Evolutionary conservation across 2,113 vertebrate species (phyloP), one percentile per base, ranked within the genome.

Genomic region (Beaufortia kweichowensis): DNA sequence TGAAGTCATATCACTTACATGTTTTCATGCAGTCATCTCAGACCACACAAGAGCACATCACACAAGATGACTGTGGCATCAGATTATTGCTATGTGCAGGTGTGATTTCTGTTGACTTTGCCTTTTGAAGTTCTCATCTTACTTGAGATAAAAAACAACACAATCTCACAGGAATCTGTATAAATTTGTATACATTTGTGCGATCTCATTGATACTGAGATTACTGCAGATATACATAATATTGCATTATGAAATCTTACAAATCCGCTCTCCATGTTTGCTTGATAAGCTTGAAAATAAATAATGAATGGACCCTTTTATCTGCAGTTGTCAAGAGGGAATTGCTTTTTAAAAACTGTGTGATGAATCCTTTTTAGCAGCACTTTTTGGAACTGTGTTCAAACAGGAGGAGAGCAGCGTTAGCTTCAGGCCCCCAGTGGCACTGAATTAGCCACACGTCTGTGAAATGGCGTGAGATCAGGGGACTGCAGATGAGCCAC

Each of bases 381-480:
- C 67, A 85, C 80, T 78, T 79, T 67, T 79, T 89, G 86, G 86
- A 88, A 80, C 82, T 76, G 57, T 84, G 79, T 87, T 87, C 86
- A 90, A 89, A 89, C 78, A 53, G 68, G 67, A 63, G 63, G 5
- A 17, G n/a, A 28, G 75, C 63, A 73, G 21, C 2, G 57, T 12
- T 60, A 71, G 79, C 77, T 67, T 82, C 71, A 39, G 63, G 81
- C 65, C 77, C 70, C 35, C 66, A 73, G 73, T 53, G 28, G 77
- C 71, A 21, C 48, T 53, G 75, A 82, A 89, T 86, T 81, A 86
- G 76, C 84, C 82, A 59, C 73, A 71, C 56, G 76, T 85, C 88
- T 86, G 83, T 86, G 79, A 86, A 85, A 85, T 88, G 85, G 82
- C 86, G 81, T 8, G 17, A 63, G 67, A 84, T 65, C 62, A 80